Evolutionary conservation across 2,113 vertebrate genomes (phyloP), one percentile per base, ranked within the genome.

Genomic region (rat (Rattus norvegicus)): DNA sequence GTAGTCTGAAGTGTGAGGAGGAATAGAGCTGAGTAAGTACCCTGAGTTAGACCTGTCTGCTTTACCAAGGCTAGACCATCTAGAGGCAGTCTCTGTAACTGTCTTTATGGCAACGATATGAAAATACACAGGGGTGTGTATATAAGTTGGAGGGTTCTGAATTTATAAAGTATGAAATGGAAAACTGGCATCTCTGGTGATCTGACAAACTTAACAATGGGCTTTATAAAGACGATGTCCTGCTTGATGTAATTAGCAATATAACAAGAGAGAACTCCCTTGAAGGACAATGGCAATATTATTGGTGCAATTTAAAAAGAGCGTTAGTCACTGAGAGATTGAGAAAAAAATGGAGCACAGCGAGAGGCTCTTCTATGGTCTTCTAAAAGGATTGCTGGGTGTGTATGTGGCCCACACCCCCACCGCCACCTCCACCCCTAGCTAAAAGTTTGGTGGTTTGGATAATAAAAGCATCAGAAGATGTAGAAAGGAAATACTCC

Each of bases 301-400:
- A n/a, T 89, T 84, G 95, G 81, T 91, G 10, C 91, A 92, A 84
- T 80, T 80, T 81, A 49, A 92, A 93, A 93, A 39, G 73, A 61
- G 43, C n/a, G 65, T 36, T 89, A 49, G 61, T 80, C 83, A 85
- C 14, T 52, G 33, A 94, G 75, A 6, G 36, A 80, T 72, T 93
- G 63, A 90, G 52, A 95, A 95, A 90, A n/a, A 43, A 76, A 72
- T 92, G 67, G 47, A 92, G 63, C 69, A 33, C 24, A 95, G 9
- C 67, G 36, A 28, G 8, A 59, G 43, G 43, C 77, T 95, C 61
- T 93, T n/a, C 22, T 85, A 3, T 20, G 6, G 59, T 87, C 69
- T 93, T 92, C 56, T 61, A 16, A 90, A 95, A 88, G 56, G 43
- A 56, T 80, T 84, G 28, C 88, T 96, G 72, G 9, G 19, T 80